Conservation (phyloP, 2,888 invertebrate genomes). For the Trichopria drosophilae region DNA sequence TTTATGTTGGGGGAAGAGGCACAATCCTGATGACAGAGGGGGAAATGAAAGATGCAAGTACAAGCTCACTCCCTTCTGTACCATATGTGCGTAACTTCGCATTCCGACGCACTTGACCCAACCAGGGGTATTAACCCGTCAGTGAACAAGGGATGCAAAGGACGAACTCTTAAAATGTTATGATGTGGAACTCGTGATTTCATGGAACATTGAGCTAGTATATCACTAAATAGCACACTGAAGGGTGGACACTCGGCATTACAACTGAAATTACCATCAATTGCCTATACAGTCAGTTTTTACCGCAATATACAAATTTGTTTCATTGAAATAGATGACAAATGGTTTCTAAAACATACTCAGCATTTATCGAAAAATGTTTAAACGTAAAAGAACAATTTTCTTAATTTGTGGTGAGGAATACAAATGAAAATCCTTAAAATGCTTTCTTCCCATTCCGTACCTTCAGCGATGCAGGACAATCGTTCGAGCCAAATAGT, state of each 20-base stretch:
- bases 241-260: slow-evolving; percentile 37
- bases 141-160: slow-evolving; percentile 22
- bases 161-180: slow-evolving; percentile 56
- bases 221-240: slow-evolving; percentile 52
- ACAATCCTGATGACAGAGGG: no score
- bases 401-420: no score
- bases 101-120: slow-evolving; percentile 42
- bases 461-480: slow-evolving; percentile 21
- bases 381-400: no score
- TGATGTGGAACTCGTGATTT: slow-evolving; percentile 58
- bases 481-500: slow-evolving; percentile 47
- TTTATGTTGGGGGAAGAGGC: no score
- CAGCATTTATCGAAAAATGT: no score
- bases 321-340: no score
- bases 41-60: no score
- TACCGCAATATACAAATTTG: no score
- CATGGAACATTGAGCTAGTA: slow-evolving; percentile 57
- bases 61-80: slow-evolving; percentile 22
- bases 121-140: slow-evolving; percentile 43
- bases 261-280: no score
- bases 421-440: slow-evolving; percentile 10
- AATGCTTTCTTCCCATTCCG: slow-evolving; percentile 11
- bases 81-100: slow-evolving; percentile 22
- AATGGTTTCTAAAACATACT: no score
- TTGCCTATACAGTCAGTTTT: no score